phyloP scores from a whole-genome alignment of 2,113 vertebrate species.

The Phycodurus eques region DNA sequence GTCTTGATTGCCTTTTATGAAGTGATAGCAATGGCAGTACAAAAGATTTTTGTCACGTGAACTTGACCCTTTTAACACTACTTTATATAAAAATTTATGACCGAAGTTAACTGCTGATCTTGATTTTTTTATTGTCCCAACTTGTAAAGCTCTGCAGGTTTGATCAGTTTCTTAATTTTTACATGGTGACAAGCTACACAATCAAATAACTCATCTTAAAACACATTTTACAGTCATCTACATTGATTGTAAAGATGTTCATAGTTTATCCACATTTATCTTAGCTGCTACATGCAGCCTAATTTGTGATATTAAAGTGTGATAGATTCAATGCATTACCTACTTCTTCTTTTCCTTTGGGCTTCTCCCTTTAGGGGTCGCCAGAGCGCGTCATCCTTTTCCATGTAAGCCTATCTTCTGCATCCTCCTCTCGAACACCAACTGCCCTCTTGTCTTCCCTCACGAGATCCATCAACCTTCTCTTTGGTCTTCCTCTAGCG shows the following conservation, averaged over 20 bases:
- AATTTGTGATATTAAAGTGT: background rate
- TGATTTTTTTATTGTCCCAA: background rate
- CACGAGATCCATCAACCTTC: no score
- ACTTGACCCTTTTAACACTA: conserved; percentile 21
- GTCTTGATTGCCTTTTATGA: background rate
- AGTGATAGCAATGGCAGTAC: background rate
- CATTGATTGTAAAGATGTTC: no score
- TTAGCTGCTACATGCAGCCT: background rate
- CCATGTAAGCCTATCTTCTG: no score
- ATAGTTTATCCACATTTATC: no score
- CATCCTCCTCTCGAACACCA: no score
- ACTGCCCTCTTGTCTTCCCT: no score
- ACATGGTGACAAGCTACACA: background rate
- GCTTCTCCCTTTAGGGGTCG: no score
- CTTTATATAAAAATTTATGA: conserved; percentile 36
- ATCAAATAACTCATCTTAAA: background rate
- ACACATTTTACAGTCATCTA: background rate
- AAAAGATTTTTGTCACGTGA: background rate
- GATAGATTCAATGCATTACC: background rate
- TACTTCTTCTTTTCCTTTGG: no score
- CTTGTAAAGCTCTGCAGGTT: background rate
- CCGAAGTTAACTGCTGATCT: conserved; percentile 2
- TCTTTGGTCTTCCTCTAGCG: no score
- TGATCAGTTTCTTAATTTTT: background rate
- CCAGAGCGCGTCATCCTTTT: no score